Percentiles rank a stretch among this genome's conserved stretches.
Evolutionary conservation across 2,888 invertebrate genomes (phyloP).

Genomic region (Conus canariensis): DNA sequence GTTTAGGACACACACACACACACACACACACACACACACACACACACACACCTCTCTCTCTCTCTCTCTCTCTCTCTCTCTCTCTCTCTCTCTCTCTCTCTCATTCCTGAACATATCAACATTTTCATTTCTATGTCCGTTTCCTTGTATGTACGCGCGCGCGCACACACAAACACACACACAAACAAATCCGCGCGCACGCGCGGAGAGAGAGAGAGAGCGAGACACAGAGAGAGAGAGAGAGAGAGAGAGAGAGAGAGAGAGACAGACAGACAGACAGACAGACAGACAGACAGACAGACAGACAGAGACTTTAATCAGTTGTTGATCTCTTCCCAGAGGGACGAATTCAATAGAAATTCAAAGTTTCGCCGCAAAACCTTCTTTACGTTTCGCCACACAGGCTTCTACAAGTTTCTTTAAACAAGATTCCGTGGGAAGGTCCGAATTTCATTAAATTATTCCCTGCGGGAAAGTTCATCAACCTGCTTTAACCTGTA

Average conservation of each 20-base stretch:
- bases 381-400: no score
- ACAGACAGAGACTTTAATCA: neutral
- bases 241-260: neutral
- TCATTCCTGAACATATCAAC: no score
- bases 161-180: neutral
- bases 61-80: no score
- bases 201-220: neutral
- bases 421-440: neutral
- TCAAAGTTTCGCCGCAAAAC: no score
- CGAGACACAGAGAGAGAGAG: neutral
- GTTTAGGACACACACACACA: neutral
- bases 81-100: no score
- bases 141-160: no score
- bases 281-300: neutral
- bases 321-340: neutral
- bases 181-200: neutral
- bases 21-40: no score
- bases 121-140: neutral
- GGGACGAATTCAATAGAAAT: neutral
- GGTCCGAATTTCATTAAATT: no score
- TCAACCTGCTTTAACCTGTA: no score
- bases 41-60: no score
- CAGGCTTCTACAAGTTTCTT: no score
- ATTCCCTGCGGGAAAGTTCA: no score
- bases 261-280: slow-evolving; percentile 8